Evolutionary conservation across 1,140 invertebrate genomes (phyloP).

Genomic region (Bursaphelenchus mucronatus): DNA sequence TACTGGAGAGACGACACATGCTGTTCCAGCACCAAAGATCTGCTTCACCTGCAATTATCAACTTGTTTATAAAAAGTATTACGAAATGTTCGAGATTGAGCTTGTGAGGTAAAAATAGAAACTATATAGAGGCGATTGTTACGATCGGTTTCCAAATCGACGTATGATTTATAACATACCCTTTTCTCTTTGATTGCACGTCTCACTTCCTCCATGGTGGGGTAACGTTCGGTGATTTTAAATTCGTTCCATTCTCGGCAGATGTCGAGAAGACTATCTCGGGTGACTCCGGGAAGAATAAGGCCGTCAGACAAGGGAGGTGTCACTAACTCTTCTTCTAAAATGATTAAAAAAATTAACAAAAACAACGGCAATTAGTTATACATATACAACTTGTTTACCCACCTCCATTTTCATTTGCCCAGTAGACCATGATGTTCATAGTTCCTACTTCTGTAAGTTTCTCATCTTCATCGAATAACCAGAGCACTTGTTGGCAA

Average conservation of each 20-base stretch:
- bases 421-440: slow-evolving; percentile 89
- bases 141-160: no score
- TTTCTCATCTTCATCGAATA: slow-evolving; percentile 86
- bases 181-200: slow-evolving; percentile 73
- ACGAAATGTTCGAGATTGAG: background rate
- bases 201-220: slow-evolving; percentile 80
- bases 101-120: slow-evolving; percentile 2
- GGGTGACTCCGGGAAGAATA: slow-evolving; percentile 88
- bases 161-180: slow-evolving; percentile 67
- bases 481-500: slow-evolving; percentile 92
- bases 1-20: slow-evolving; percentile 59
- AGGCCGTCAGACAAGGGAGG: slow-evolving; percentile 72
- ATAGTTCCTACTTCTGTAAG: slow-evolving; percentile 97
- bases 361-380: slow-evolving; percentile 6
- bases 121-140: background rate
- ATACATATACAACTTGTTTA: slow-evolving; percentile 18
- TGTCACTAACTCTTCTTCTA: slow-evolving; percentile 85
- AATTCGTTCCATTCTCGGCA: slow-evolving; percentile 76
- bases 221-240: slow-evolving; percentile 74
- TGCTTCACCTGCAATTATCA: slow-evolving; percentile 46
- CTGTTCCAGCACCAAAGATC: slow-evolving; percentile 59
- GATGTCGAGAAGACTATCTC: slow-evolving; percentile 79
- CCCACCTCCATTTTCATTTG: slow-evolving; percentile 83
- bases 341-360: slow-evolving; percentile 30
- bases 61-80: background rate